phyloP scores from a whole-genome alignment of 2,113 vertebrate species.

The Callipepla californica region DNA sequence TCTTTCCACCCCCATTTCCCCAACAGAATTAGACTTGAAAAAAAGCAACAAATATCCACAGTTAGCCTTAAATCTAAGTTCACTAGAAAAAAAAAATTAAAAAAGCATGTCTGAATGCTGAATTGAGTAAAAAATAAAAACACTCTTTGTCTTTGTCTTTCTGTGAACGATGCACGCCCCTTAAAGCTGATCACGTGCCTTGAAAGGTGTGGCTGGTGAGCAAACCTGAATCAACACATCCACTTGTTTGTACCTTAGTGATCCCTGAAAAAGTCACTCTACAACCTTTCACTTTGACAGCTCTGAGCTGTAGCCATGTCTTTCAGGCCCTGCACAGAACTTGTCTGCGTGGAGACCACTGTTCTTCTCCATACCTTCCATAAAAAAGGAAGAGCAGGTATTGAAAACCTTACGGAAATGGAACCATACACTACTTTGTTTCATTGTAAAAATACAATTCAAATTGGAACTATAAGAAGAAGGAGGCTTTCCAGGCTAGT shows the following conservation, averaged over 20 bases:
- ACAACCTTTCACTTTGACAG: not conserved
- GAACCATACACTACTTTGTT: not conserved
- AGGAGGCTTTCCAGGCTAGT: not conserved
- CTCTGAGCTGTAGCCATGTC: not conserved
- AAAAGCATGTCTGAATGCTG: not conserved
- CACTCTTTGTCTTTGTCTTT: not conserved
- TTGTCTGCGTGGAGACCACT: not conserved
- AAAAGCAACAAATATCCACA: constrained; percentile 52
- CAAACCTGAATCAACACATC: not conserved
- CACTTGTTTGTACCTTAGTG: not conserved
- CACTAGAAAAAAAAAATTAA: not conserved
- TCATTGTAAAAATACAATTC: not conserved
- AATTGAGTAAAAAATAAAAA: not conserved
- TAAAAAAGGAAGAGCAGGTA: not conserved
- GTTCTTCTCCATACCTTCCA: not conserved
- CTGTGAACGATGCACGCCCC: not conserved
- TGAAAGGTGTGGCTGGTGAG: not conserved
- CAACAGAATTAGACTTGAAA: constrained; percentile 57
- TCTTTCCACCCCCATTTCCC: constrained; percentile 72
- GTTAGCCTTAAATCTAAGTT: constrained; percentile 15
- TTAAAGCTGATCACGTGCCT: not conserved
- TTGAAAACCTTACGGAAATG: not conserved
- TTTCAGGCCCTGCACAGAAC: not conserved
- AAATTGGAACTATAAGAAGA: not conserved
- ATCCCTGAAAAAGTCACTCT: not conserved